Evolutionary conservation across 2,888 invertebrate species (phyloP).

Genomic region (Rotaria magnacalcarata): DNA sequence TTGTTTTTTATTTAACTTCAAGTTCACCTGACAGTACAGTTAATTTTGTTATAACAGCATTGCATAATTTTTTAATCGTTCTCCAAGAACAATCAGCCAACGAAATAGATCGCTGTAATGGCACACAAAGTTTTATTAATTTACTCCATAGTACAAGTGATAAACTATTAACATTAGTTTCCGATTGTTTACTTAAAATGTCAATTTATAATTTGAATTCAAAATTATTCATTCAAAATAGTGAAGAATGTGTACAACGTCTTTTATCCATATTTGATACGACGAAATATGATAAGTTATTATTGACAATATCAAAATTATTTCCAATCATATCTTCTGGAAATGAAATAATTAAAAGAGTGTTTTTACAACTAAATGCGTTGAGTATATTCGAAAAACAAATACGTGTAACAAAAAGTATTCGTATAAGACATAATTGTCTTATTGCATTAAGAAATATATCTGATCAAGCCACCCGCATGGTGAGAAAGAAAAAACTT

Average conservation of each 20-base stretch:
- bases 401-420: conserved; percentile 18
- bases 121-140: not conserved
- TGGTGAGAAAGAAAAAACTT: not conserved
- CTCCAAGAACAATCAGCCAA: not conserved
- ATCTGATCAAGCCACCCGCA: not conserved
- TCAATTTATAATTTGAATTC: not conserved
- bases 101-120: not conserved
- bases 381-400: conserved; percentile 22
- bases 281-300: conserved; percentile 6
- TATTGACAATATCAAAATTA: conserved; percentile 29
- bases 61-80: conserved; percentile 22
- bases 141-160: not conserved
- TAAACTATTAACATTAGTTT: conserved; percentile 25
- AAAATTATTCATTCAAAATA: conserved; percentile 3
- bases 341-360: not conserved
- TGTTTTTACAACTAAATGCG: not conserved
- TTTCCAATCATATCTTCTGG: conserved; percentile 26
- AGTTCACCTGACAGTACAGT: conserved; percentile 26
- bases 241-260: conserved; percentile 27
- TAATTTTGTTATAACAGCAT: conserved; percentile 15
- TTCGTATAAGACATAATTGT: conserved; percentile 35
- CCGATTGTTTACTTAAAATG: conserved; percentile 33
- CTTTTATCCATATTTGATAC: not conserved
- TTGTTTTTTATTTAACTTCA: not conserved
- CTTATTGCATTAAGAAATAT: conserved; percentile 16